Evolutionary conservation across 2,888 invertebrate genomes (phyloP).

Genomic region (Cyclophora punctaria): DNA sequence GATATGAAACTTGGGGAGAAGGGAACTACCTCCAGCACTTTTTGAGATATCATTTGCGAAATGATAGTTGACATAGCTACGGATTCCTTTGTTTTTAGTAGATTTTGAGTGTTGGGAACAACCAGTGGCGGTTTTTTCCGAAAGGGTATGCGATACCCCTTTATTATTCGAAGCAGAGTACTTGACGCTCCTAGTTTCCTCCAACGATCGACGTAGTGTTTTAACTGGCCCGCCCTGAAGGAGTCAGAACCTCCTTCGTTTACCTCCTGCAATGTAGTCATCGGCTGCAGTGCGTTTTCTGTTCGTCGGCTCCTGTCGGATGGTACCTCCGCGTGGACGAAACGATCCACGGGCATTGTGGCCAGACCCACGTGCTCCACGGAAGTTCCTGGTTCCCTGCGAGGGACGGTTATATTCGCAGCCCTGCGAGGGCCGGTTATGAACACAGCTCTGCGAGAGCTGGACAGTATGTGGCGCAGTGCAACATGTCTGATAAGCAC

Average conservation of each 20-base stretch:
- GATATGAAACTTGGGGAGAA: conserved; percentile 14
- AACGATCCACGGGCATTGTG: conserved; percentile 2
- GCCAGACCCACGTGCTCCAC: not conserved
- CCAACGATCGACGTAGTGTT: conserved; percentile 1
- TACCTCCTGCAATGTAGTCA: not conserved
- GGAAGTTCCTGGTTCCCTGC: not conserved
- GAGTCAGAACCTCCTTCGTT: conserved; percentile 1
- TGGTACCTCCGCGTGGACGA: conserved; percentile 1
- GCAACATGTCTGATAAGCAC: not conserved
- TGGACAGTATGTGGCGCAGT: not conserved
- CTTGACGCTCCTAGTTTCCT: conserved; percentile 2
- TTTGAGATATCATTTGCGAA: conserved; percentile 6
- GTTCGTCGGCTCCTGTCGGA: not conserved
- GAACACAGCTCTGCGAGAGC: no score
- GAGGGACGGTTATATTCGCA: not conserved
- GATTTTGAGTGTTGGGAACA: not conserved
- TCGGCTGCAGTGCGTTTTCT: not conserved
- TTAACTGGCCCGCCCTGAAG: conserved; percentile 8
- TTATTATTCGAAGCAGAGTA: conserved; percentile 2
- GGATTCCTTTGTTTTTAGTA: not conserved
- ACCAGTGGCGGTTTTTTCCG: conserved; percentile 4
- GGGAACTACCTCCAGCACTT: conserved; percentile 5
- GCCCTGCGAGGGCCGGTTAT: conserved; percentile 2
- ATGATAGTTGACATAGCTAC: conserved; percentile 9
- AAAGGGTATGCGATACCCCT: conserved; percentile 8